Evolutionary conservation across 1,140 invertebrate genomes (phyloP).

Genomic region (Pteromalus puparum): DNA sequence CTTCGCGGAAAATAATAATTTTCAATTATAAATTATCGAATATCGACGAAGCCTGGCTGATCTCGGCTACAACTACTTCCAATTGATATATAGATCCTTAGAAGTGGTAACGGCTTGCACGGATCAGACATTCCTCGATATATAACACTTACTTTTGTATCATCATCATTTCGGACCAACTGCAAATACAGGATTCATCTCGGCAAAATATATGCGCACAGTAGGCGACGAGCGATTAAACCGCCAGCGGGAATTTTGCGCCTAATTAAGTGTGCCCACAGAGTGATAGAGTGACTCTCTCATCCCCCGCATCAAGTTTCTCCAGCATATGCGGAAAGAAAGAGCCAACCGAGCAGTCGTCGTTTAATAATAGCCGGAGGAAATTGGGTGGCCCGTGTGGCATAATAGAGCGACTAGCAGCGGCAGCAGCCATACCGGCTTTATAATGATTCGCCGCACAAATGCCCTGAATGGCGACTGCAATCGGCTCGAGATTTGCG

Average conservation of each 20-base stretch:
- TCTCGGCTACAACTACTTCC: no score
- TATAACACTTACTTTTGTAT: no score
- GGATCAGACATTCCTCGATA: no score
- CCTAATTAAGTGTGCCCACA: neutral
- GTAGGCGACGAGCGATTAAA: neutral
- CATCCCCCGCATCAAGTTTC: neutral
- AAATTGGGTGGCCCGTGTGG: slow-evolving; percentile 31
- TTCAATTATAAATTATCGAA: no score
- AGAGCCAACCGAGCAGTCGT: slow-evolving; percentile 4
- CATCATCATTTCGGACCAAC: neutral
- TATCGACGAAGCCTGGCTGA: no score
- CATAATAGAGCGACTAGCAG: slow-evolving; percentile 12
- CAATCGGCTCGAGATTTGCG: slow-evolving; percentile 51
- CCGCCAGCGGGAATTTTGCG: neutral
- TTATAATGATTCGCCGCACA: slow-evolving; percentile 47
- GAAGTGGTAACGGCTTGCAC: no score
- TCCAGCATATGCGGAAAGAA: slow-evolving; percentile 18
- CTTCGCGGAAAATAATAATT: no score
- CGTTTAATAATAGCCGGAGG: slow-evolving; percentile 16
- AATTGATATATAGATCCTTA: no score
- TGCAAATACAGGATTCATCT: neutral
- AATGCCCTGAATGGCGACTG: slow-evolving; percentile 39
- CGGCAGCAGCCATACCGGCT: neutral
- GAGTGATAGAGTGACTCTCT: neutral
- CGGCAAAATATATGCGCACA: neutral